Conservation (phyloP, 2,888 invertebrate species). For the Pyrochroa serraticornis region DNA sequence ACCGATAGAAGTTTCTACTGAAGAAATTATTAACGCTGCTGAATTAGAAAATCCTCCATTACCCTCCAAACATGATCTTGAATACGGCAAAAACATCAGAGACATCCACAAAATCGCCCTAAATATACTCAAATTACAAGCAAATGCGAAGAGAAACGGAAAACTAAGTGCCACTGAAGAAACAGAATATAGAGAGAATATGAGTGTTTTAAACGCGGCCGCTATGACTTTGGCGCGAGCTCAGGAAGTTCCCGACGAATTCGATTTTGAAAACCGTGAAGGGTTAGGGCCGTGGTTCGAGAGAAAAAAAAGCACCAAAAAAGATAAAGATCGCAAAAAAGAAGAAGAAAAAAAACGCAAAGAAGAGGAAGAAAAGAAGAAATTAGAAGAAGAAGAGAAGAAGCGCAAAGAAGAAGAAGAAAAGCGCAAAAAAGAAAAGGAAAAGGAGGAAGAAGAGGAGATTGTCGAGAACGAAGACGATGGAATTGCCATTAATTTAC, state of each 20-base stretch:
- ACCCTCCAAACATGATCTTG: constrained; percentile 47
- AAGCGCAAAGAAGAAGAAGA: constrained; percentile 34
- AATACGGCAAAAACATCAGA: constrained; percentile 63
- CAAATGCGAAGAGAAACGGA: constrained; percentile 66
- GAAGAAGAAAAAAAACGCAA: constrained; percentile 37
- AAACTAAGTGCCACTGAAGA: constrained; percentile 63
- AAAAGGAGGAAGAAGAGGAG: constrained; percentile 43
- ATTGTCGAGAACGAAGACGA: constrained; percentile 55
- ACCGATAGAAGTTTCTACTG: constrained; percentile 37
- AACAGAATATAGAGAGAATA: constrained; percentile 62
- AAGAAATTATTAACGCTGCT: constrained; percentile 32
- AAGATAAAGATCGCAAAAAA: constrained; percentile 39
- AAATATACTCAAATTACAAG: constrained; percentile 66
- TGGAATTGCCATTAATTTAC: constrained; percentile 60
- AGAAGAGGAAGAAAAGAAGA: constrained; percentile 41
- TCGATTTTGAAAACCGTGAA: constrained; percentile 44
- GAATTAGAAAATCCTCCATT: constrained; percentile 52
- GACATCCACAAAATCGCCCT: constrained; percentile 65
- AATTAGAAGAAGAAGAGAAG: constrained; percentile 39
- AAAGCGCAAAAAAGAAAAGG: constrained; percentile 38
- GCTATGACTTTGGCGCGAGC: constrained; percentile 50
- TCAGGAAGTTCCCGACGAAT: constrained; percentile 46
- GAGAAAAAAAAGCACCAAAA: constrained; percentile 49
- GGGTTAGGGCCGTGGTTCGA: constrained; percentile 52
- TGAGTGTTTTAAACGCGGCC: constrained; percentile 56